Conservation (phyloP, 2,113 vertebrate species). For the Tetraodon nigroviridis region DNA sequence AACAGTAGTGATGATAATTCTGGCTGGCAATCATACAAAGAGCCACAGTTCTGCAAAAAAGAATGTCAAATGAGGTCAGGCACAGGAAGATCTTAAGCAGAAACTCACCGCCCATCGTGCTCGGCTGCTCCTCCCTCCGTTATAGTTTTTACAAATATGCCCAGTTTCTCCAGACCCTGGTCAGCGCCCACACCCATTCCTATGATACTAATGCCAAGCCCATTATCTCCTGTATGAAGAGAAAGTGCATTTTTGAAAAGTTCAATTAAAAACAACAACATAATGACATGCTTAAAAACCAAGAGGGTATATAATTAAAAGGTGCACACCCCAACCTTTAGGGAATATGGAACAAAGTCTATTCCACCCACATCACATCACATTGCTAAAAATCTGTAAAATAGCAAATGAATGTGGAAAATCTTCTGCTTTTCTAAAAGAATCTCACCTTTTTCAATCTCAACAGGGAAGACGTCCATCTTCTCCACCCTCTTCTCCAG, state of each 20-base stretch:
- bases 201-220: slow-evolving; percentile 91
- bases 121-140: slow-evolving; percentile 86
- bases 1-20: not conserved
- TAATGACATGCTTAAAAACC: not conserved
- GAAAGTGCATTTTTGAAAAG: slow-evolving; percentile 3
- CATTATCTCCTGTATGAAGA: slow-evolving; percentile 80
- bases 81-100: not conserved
- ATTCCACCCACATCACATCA: no score
- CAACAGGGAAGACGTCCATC: slow-evolving; percentile 92
- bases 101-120: slow-evolving; percentile 80
- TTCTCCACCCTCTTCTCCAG: slow-evolving; percentile 93
- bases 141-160: slow-evolving; percentile 94
- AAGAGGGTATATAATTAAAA: not conserved
- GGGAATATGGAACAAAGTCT: not conserved
- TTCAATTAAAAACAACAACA: not conserved
- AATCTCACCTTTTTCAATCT: slow-evolving; percentile 85
- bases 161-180: slow-evolving; percentile 89
- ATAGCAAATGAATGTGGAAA: not conserved
- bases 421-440: not conserved
- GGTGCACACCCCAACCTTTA: not conserved
- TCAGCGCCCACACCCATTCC: slow-evolving; percentile 94
- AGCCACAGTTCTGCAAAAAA: not conserved
- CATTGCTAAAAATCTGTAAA: not conserved
- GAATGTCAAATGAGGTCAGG: not conserved
- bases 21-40: not conserved